Conservation (phyloP, 2,797 vertebrate species). For the Ctenopoma kingsleyae region DNA sequence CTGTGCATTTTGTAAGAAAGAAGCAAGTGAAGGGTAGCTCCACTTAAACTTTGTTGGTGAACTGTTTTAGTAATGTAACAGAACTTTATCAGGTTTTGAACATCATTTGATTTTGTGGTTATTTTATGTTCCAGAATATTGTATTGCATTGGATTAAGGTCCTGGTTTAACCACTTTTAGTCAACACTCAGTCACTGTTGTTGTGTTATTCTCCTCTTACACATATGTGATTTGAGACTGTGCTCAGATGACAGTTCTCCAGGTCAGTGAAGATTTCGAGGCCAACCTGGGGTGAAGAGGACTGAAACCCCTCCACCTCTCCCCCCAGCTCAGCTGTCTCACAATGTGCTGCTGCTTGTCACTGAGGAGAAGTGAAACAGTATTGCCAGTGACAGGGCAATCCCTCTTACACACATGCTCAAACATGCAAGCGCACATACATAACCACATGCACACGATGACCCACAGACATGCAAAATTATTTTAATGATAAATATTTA, state of each 20-base stretch:
- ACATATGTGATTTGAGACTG: conserved; percentile 63
- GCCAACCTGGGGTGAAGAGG: conserved; percentile 72
- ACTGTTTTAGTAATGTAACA: neutral
- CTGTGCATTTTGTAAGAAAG: neutral
- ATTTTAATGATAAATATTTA: neutral
- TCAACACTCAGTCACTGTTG: conserved; percentile 53
- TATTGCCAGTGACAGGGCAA: conserved; percentile 77
- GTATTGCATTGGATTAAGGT: conserved; percentile 5
- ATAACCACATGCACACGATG: neutral
- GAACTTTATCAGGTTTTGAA: neutral
- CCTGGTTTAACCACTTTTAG: conserved; percentile 43
- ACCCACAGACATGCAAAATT: neutral
- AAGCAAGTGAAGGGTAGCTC: neutral
- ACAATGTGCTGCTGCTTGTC: conserved; percentile 93
- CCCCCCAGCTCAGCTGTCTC: conserved; percentile 89
- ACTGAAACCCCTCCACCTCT: conserved; percentile 30
- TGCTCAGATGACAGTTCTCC: conserved; percentile 64
- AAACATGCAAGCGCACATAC: neutral
- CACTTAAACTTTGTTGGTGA: neutral
- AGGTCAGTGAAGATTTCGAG: conserved; percentile 71
- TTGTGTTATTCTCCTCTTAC: conserved; percentile 69
- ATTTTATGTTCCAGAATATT: neutral
- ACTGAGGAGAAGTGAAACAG: conserved; percentile 78
- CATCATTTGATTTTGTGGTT: neutral
- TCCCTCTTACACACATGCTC: conserved; percentile 43